Evolutionary conservation across 2,797 vertebrate genomes (phyloP).

Genomic region (Poeciliopsis presidionis): DNA sequence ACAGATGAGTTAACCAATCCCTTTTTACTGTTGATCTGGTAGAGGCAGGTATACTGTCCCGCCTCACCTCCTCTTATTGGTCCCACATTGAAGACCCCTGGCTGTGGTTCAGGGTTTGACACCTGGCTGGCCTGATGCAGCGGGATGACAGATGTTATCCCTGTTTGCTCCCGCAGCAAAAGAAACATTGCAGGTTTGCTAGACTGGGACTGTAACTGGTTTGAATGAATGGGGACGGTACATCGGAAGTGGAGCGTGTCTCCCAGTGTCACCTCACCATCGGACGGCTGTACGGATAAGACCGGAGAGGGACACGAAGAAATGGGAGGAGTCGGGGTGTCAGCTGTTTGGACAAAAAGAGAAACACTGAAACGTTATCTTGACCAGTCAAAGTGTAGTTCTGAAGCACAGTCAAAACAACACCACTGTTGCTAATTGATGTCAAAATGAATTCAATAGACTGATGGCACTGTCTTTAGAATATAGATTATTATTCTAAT

Average conservation of each 20-base stretch:
- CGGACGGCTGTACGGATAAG: slow-evolving; percentile 63
- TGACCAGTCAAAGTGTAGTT: background rate
- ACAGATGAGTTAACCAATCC: slow-evolving; percentile 62
- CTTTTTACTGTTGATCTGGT: slow-evolving; percentile 52
- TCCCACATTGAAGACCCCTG: slow-evolving; percentile 65
- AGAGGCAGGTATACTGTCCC: slow-evolving; percentile 75
- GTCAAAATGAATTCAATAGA: background rate
- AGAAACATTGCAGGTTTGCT: slow-evolving; percentile 53
- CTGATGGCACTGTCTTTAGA: background rate
- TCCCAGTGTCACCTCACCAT: slow-evolving; percentile 56
- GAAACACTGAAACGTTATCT: background rate
- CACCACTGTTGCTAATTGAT: background rate
- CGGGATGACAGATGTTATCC: background rate
- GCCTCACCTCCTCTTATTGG: slow-evolving; percentile 59
- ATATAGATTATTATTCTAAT: background rate
- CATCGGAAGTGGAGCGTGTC: slow-evolving; percentile 71
- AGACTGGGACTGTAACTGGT: slow-evolving; percentile 20
- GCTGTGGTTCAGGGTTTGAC: slow-evolving; percentile 33
- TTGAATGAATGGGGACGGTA: slow-evolving; percentile 30
- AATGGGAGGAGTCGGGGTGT: background rate
- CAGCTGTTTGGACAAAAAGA: slow-evolving; percentile 22
- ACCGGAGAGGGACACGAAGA: slow-evolving; percentile 58
- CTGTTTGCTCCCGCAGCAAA: slow-evolving; percentile 50
- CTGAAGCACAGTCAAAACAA: background rate
- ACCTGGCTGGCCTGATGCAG: slow-evolving; percentile 28